These are phyloP conservation scores for Carabus problematicus DNA, from an alignment of 2,888 invertebrate genomes.

Conservation along the genomic window DNA sequence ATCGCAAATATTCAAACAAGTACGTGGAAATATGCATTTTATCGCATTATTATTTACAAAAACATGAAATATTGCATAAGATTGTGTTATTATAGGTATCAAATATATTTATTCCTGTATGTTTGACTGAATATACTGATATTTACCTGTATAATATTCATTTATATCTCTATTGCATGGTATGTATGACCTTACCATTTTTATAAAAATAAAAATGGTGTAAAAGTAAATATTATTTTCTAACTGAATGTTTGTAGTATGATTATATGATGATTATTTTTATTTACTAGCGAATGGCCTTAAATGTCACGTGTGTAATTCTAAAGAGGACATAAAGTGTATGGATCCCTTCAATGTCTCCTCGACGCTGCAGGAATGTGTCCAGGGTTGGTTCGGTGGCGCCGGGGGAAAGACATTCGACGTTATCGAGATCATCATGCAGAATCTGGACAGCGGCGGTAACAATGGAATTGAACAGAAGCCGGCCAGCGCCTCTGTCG, in stretches of 20 bases:
- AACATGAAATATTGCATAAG: neutral
- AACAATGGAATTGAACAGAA: no score
- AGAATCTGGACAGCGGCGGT: conserved; percentile 9
- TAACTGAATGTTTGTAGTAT: no score
- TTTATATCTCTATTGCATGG: no score
- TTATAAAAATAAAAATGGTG: no score
- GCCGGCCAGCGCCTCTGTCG: neutral
- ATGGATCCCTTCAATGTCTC: conserved; percentile 34
- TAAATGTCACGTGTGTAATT: conserved; percentile 39
- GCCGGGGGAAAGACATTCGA: conserved; percentile 18
- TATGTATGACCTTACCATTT: no score
- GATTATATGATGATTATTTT: neutral
- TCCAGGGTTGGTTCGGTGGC: conserved; percentile 19
- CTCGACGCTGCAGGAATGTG: conserved; percentile 31
- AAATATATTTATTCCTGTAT: no score
- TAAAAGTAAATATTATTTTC: no score
- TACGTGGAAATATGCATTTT: neutral
- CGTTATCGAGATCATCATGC: conserved; percentile 38
- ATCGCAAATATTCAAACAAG: no score
- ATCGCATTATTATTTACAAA: neutral
- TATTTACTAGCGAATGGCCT: neutral
- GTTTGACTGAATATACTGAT: no score
- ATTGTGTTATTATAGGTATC: no score
- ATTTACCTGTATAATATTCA: no score
- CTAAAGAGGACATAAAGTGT: conserved; percentile 14